These are phyloP conservation scores for Nanorana parkeri DNA, from an alignment of 2,113 vertebrate genomes.

Conservation along the genomic window DNA sequence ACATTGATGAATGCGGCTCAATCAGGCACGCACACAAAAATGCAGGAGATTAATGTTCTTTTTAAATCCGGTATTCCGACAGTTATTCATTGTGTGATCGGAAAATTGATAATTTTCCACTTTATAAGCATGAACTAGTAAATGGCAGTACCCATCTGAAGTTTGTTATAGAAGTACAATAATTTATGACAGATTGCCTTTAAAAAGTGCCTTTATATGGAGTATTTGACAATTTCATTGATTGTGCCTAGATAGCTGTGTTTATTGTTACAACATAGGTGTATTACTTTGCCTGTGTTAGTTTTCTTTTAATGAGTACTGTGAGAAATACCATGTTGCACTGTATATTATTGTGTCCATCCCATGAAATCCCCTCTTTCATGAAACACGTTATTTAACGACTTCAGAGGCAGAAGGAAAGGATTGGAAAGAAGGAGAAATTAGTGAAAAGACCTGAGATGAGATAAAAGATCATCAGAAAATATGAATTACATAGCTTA, in stretches of 20 bases:
- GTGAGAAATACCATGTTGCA: slow-evolving; percentile 6
- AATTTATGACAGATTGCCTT: too few relatives aligned
- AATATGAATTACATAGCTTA: not conserved
- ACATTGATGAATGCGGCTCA: too few relatives aligned
- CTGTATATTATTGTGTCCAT: not conserved
- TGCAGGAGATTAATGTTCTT: too few relatives aligned
- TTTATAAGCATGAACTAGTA: too few relatives aligned
- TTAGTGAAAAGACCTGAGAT: not conserved
- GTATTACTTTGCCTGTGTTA: not conserved
- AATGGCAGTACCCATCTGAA: too few relatives aligned
- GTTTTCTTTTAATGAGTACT: not conserved
- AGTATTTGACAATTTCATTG: too few relatives aligned
- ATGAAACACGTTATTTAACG: not conserved
- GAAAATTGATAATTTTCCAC: too few relatives aligned
- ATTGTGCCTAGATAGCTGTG: not conserved
- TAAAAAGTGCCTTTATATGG: too few relatives aligned
- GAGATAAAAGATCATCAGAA: not conserved
- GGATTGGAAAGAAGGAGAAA: not conserved
- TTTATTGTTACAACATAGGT: not conserved
- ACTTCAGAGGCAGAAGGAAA: not conserved
- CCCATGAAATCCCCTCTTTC: slow-evolving; percentile 9
- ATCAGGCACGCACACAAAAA: too few relatives aligned
- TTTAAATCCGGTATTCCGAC: too few relatives aligned
- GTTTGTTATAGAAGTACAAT: too few relatives aligned
- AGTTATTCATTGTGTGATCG: too few relatives aligned